Evolutionary conservation across 2,888 invertebrate genomes (phyloP), one percentile per base, ranked within the genome.

Genomic region (Strigamia maritima): DNA sequence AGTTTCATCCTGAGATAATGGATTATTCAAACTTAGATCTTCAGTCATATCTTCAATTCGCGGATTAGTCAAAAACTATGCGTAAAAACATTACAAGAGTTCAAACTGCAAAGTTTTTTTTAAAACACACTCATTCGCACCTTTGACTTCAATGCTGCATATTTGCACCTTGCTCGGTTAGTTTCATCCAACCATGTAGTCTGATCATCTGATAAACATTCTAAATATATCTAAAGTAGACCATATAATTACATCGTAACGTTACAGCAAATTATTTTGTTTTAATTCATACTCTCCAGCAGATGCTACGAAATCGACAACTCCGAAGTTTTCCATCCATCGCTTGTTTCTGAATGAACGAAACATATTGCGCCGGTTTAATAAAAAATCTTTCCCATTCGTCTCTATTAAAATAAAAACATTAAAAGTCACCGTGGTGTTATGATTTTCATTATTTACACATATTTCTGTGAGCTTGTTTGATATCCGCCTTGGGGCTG

Each of bases 271-370:
- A 6, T 19, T 2, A 24, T 26, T 28, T 8, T n/a, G 6, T 24
- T 16, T 35, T 19, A 8, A 14, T 24, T 26, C 76, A 26, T 40
- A 82, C 81, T 75, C 81, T 81, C 83, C 83, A 83, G 79, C 82
- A 83, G 19, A 83, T 74, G 28, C 82, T 82, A 10, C 83, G 79
- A 79, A 83, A 83, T 16, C 82, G 81, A 75, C 81, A 82, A 49
- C 81, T 81, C 79, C 82, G 77, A 22, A 83, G 76, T 8, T 80
- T 80, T 6, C 81, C 82, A 77, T 81, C 78, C 16, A 83, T 78
- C 2, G 81, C 81, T 65, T 76, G 78, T 40, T 80, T 79, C 26
- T 80, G 79, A 76, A 83, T 75, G 1, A 80, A 35, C 19, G 79
- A 44, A 10, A 79, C 28, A 77, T 79, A 82, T 28, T 81, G 79